Evolutionary conservation across 2,888 invertebrate genomes (phyloP), one percentile per base, ranked within the genome.

Genomic region (Capitulum mitella): DNA sequence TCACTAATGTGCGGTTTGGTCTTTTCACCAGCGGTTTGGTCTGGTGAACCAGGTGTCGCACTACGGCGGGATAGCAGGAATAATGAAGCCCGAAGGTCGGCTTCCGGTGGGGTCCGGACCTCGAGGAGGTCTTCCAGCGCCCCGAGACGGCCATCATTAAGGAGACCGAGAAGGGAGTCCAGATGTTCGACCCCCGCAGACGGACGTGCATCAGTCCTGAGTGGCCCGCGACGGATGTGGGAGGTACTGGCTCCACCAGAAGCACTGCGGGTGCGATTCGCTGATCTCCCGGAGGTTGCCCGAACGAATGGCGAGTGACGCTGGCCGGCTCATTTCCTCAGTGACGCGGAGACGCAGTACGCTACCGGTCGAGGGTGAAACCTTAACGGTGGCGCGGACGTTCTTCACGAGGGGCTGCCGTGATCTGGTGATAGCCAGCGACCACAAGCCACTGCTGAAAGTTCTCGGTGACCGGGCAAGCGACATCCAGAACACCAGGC

Each of bases 361-460:
- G 61, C 61, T 12, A 10, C 61, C 29, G n/a, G 61, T 22, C 83
- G 90, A 91, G 83, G 89, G 89, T 81, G 89, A 89, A 78, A 29
- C 22, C 12, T 34, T 46, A 2, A 34, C n/a, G 16, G 46, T 51
- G n/a, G n/a, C n/a, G n/a, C n/a, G n/a, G n/a, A n/a, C n/a, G 6
- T 6, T 5, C 58, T 29, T 6, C 29, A 16, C 58, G 29, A 8
- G n/a, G 58, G 3, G 58, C 6, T 5, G 29, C n/a, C 6, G n/a
- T n/a, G n/a, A n/a, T n/a, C n/a, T n/a, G n/a, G n/a, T n/a, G n/a
- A n/a, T n/a, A n/a, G n/a, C n/a, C 51, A 22, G 19, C 22, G 51
- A 10, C 22, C 16, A 51, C 51, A 10, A 10, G 22, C 12, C 16
- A 19, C 51, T 22, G 19, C 3, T 3, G 3, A 10, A 51, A 19